Evolutionary conservation across 2,888 invertebrate genomes (phyloP), one percentile per base, ranked within the genome.

Genomic region (Morpho deidamia): DNA sequence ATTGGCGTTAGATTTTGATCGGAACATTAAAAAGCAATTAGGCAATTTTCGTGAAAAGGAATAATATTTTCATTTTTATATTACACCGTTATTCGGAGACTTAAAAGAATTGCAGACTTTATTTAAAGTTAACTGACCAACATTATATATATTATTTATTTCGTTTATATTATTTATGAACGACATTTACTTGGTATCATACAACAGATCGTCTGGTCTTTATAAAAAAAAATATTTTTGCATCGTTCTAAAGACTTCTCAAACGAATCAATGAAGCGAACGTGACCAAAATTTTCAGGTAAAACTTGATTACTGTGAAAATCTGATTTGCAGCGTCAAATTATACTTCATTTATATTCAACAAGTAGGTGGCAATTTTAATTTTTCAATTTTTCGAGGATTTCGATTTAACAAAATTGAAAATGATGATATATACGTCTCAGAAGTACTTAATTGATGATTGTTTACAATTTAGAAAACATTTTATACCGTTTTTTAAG

Each of bases 231-330:
- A 14, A 9, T 41, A 41, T 11, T 4, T 9, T 11, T 33, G 33
- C 12, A 11, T n/a, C 9, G 14, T 48, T 52, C 45, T 67, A 66
- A 63, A 63, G 65, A 68, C 69, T 76, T 77, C 73, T 73, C 74
- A 74, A 81, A 78, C 77, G 78, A 78, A 74, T 72, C 79, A 78
- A 79, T 80, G 78, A 74, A 74, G 65, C 68, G 72, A 64, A 76
- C 80, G 79, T 80, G 78, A 72, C 71, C 62, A 51, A 76, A 79
- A 78, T 78, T 54, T 46, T 55, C 56, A 59, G 58, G 61, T 61
- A 67, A 69, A 71, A 68, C 66, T 62, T 59, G 66, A 67, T 67
- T 70, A 68, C 65, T 73, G 68, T 70, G 65, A 73, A 76, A 73
- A 76, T 77, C 66, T 71, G 69, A 67, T 70, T 73, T 63, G 51